Evolutionary conservation across 1,140 invertebrate species (phyloP), one percentile per base, ranked within the genome.

Genomic region (Papilio polyxenes): DNA sequence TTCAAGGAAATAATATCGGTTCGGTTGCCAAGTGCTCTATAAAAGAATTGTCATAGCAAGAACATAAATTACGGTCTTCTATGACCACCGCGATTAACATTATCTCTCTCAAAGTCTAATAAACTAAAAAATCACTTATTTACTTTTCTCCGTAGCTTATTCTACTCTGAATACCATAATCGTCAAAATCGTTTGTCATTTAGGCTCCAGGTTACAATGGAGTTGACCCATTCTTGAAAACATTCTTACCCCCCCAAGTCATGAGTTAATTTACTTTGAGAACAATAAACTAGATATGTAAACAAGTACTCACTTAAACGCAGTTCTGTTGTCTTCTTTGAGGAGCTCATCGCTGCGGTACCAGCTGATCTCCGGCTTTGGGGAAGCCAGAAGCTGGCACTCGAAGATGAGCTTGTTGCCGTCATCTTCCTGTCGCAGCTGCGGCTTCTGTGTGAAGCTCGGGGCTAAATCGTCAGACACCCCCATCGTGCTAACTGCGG

Each of bases 381-480:
- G 98, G 56, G 97, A 96, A 76, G 97, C 97, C 82, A 98, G 95
- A 84, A 99, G 95, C 92, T 98, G 97, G 95, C 98, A 99, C 94
- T 99, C 98, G 95, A 99, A 99, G 83, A 99, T 97, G 89, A 99
- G 96, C 91, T 98, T 97, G 95, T 99, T 99, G 85, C 98, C 98
- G 91, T 99, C 98, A 94, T 99, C 98, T 94, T 99, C 98, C 94
- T 99, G 98, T 83, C 98, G 96, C 80, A 99, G 96, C 93, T 98
- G 97, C 84, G 98, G 98, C 96, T 99, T 99, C 95, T 99, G 98
- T 79, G 98, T 98, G 96, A 99, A 99, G 96, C 98, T 98, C 93
- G 98, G 98, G 94, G 98, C 98, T 95, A 98, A 98, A 95, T 99
- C 98, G 94, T 99, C 98, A 92, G 96, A 96, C 95, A 97, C 97